Evolutionary conservation across 1,140 invertebrate genomes (phyloP), one percentile per base, ranked within the genome.

Genomic region (Phortica variegata): DNA sequence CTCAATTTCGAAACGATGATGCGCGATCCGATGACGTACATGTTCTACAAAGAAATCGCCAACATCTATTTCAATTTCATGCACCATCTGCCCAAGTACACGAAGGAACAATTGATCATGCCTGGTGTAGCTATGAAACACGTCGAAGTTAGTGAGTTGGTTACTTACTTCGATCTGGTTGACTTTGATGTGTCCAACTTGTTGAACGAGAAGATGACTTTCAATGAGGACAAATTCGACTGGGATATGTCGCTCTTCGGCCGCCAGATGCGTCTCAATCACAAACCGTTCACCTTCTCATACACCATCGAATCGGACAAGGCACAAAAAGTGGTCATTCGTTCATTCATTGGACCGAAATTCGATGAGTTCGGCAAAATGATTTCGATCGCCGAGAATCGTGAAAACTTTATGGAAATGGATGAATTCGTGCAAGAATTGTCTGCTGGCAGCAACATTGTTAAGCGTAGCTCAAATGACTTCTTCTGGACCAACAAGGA

Each of bases 1-100:
- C 78, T 83, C 44, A 76, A 79, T 49, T 81, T 77, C 50, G 69
- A 78, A 52, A 85, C 84, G 1, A 79, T 81, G 31, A 65, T 85
- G 49, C 80, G 85, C 23, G 85, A 87, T 53, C 84, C 85, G 5
- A 77, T 79, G 20, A 85, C 83, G 79, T 87, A 82, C 65, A 80
- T 82, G 52, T 75, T 86, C 23, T 83, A 82, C 74, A 82, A 82
- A 58, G 81, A 78, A 38, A 83, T 85, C 52, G 57, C 83, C 13
- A 63, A 78, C 42, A 80, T 83, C 52, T 82, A 83, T 63, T 61
- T 57, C 52, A 53, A 60, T 36, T 68, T 80, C 47, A 85, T 85
- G 60, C 58, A 84, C 52, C 79, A 79, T 42, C 72, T 87, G 7
- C 80, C 81, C 15, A 78, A 81, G 17, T 86, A 87, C 69, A 81